These are phyloP conservation scores for Caenorhabditis angaria DNA, from an alignment of 2,888 invertebrate species.

Conservation along the genomic window DNA sequence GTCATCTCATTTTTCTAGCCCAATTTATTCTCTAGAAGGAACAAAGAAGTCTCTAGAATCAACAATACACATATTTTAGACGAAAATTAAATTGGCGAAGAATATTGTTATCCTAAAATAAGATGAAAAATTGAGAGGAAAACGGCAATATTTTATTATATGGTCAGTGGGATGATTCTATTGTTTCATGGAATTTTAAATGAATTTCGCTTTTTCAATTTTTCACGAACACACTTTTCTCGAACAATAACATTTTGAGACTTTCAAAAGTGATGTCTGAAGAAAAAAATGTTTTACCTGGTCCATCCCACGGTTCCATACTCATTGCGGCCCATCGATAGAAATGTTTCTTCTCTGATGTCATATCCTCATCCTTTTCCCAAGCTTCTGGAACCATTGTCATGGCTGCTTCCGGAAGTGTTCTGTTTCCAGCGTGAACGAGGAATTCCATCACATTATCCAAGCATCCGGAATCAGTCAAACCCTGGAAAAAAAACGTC, in stretches of 20 bases:
- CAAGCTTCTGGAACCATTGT: constrained; percentile 82
- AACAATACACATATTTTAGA: neutral
- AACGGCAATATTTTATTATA: no score
- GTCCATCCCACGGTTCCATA: constrained; percentile 99
- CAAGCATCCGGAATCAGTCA: constrained; percentile 95
- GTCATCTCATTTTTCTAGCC: no score
- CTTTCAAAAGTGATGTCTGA: no score
- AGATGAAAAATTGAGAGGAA: no score
- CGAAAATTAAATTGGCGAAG: neutral
- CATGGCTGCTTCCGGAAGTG: constrained; percentile 95
- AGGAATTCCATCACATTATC: constrained; percentile 98
- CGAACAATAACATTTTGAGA: neutral
- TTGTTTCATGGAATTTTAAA: constrained; percentile 2
- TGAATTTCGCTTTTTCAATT: neutral
- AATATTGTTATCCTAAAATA: neutral
- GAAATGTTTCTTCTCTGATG: constrained; percentile 89
- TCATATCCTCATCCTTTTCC: constrained; percentile 78
- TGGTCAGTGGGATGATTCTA: no score
- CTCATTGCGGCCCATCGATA: constrained; percentile 95
- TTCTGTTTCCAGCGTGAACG: constrained; percentile 88
- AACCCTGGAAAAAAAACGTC: constrained; percentile 76
- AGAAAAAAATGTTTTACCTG: no score
- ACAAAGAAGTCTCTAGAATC: neutral
- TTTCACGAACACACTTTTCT: no score
- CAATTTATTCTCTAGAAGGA: no score